These are phyloP conservation scores for Phyllostomus discolor DNA, from an alignment of 2,113 vertebrate species.

Conservation along the genomic window DNA sequence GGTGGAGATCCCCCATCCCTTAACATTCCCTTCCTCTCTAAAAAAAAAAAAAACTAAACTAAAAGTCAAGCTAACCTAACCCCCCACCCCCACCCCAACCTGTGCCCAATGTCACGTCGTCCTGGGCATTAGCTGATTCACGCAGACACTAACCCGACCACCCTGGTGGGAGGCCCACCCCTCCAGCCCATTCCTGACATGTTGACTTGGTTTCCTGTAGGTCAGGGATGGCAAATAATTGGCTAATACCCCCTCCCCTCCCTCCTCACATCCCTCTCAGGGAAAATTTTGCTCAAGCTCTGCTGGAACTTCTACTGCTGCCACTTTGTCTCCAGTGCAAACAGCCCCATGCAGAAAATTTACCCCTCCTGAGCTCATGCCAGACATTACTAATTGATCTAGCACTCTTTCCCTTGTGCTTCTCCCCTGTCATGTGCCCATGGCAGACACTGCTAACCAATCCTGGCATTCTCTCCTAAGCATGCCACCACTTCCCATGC, in stretches of 20 bases:
- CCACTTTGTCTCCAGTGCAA: not conserved
- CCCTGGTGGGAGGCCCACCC: not conserved
- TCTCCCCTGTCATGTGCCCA: not conserved
- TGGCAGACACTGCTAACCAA: not conserved
- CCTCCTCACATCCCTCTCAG: not conserved
- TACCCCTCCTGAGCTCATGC: not conserved
- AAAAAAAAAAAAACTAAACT: not conserved
- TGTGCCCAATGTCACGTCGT: not conserved
- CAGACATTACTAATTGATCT: conserved; percentile 5
- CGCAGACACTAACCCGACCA: conserved; percentile 14
- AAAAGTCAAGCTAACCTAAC: conserved; percentile 38
- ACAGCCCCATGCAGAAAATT: not conserved
- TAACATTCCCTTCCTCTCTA: not conserved
- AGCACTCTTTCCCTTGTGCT: not conserved
- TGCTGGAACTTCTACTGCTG: not conserved
- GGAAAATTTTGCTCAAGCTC: not conserved
- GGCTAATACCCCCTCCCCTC: not conserved
- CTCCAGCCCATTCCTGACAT: not conserved
- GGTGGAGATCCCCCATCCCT: conserved; percentile 12
- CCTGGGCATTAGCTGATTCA: not conserved
- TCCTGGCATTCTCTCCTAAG: not conserved
- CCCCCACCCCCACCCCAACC: not conserved
- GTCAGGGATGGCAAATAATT: conserved; percentile 56
- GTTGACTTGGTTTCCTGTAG: not conserved
- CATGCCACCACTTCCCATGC: not conserved